Evolutionary conservation across 2,888 invertebrate species (phyloP).

Genomic region (Melolontha melolontha): DNA sequence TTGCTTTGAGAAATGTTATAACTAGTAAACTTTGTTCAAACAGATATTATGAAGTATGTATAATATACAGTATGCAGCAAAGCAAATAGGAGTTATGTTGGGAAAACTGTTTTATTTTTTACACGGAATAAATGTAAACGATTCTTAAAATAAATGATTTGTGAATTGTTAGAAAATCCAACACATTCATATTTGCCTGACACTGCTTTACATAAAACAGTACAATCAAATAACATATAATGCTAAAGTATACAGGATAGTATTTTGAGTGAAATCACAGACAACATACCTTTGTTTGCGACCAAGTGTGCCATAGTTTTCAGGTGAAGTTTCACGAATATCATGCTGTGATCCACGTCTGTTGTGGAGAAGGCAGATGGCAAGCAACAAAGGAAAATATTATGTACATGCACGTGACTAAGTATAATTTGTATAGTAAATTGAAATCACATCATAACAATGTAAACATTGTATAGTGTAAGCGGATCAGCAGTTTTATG

Average conservation of each 20-base stretch:
- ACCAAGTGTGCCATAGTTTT: constrained; percentile 74
- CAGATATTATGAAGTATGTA: no score
- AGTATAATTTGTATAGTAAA: constrained; percentile 43
- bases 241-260: constrained; percentile 1
- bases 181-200: no score
- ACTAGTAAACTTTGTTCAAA: no score
- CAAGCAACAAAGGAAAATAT: constrained; percentile 54
- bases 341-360: constrained; percentile 84
- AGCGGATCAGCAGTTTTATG: background rate
- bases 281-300: constrained; percentile 82
- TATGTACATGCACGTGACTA: constrained; percentile 48
- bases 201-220: background rate
- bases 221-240: background rate
- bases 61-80: no score
- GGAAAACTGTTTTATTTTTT: no score
- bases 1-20: no score
- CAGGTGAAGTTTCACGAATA: constrained; percentile 80
- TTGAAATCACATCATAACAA: constrained; percentile 36
- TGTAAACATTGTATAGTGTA: constrained; percentile 6
- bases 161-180: no score
- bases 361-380: constrained; percentile 49
- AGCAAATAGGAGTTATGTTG: no score
- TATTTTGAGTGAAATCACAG: constrained; percentile 20
- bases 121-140: background rate
- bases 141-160: no score